Base-by-base conservation (phyloP, 2,797 vertebrate genomes). In the Danio albolineatus region DNA sequence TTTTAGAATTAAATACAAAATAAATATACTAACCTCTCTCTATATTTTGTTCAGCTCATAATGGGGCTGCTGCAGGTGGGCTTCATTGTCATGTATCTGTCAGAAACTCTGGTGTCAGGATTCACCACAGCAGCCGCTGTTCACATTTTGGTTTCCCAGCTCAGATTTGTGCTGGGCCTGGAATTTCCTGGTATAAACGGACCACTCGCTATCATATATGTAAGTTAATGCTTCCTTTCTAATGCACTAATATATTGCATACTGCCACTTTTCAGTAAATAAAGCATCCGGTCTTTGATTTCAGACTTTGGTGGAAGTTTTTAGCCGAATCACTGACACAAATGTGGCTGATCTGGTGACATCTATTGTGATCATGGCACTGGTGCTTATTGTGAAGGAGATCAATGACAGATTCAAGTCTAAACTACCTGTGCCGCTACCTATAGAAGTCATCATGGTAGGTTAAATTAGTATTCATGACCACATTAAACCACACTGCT, bases 91-190 rank as follows among this genome's bases (percentile, higher is more conserved):
- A 94, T 96, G 86, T 99, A 99, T 89, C 90, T 99, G 39, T 99
- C 97, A 0, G 96, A 98, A 75, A 95, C 96, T 0, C 90, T 99
- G 79, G 94, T 99, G 81, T 98, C 97, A 0, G 97, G 95, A 77
- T 98, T 98, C 90, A 98, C 97, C 5, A 98, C 97, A 0, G 97
- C 96, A 1, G 97, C 98, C 0, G 98, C 98, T 0, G 4, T 99
- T 80, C 96, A 98, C 5, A 98, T 99, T 86, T 73, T 99, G 84
- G 92, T 98, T 76, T 98, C 97, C 41, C 98, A 99, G 83, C 91
- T 99, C 73, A 98, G 98, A 90, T 99, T 99, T 89, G 93, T 98
- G 54, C 61, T 99, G 53, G 97, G 97, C 0, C 85, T 98, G n/a
- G 1, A 36, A 0, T 94, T 98, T 1, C 91, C 90, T 0, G 87